phyloP scores from a whole-genome alignment of 1,140 invertebrate genomes.

The Batillaria attramentaria region DNA sequence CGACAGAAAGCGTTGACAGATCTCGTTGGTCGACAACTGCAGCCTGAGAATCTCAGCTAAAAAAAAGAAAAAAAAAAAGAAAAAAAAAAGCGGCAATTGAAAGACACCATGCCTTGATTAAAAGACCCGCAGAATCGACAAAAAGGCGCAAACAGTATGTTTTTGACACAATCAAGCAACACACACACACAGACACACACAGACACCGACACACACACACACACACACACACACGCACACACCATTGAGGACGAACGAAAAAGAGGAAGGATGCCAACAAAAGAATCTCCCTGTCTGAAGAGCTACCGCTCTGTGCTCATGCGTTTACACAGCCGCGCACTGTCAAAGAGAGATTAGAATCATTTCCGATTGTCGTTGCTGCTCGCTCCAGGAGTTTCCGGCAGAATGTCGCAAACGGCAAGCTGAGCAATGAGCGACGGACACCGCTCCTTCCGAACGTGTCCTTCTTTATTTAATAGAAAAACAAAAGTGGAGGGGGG shows the following conservation, averaged over 20 bases:
- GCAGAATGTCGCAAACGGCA: slow-evolving; percentile 5
- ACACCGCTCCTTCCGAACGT: neutral
- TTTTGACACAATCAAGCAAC: neutral
- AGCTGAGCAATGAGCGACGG: neutral
- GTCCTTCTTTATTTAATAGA: neutral
- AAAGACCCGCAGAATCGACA: too few species aligned
- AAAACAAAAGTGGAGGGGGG: neutral
- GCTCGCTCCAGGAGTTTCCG: neutral
- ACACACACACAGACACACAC: neutral
- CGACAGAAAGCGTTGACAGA: too few species aligned
- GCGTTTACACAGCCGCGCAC: neutral
- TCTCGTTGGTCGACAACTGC: too few species aligned
- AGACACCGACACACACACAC: neutral
- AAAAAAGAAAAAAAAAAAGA: too few species aligned
- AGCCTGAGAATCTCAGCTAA: too few species aligned
- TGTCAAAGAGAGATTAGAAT: neutral
- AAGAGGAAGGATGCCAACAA: neutral
- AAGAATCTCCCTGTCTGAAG: neutral
- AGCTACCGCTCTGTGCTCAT: neutral
- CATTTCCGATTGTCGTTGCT: slow-evolving; percentile 13
- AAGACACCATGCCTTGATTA: too few species aligned
- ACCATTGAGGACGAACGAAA: neutral
- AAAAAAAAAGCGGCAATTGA: too few species aligned
- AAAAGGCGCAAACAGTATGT: neutral
- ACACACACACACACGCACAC: neutral